phyloP scores from a whole-genome alignment of 2,888 invertebrate species.

The Synergus japonicus region DNA sequence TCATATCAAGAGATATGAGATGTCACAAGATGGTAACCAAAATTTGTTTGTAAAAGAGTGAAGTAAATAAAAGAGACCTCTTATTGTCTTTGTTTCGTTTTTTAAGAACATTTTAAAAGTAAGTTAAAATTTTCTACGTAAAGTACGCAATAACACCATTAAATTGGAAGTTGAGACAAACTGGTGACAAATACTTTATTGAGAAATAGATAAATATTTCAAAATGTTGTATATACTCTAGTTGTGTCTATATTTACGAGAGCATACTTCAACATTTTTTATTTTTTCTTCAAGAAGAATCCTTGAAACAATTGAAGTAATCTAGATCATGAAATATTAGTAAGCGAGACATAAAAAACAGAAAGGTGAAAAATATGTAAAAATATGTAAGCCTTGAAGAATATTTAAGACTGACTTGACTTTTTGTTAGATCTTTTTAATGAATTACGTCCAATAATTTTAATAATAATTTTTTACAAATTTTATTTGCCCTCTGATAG shows the following conservation, averaged over 20 bases:
- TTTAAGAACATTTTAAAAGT: no score
- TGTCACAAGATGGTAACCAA: background rate
- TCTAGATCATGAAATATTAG: background rate
- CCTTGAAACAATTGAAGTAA: background rate
- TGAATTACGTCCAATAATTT: background rate
- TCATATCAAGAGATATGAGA: slow-evolving; percentile 4
- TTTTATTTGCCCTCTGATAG: background rate
- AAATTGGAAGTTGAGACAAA: background rate
- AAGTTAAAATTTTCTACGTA: no score
- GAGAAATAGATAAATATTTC: background rate
- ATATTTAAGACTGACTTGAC: background rate
- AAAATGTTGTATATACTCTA: background rate
- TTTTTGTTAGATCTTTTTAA: no score
- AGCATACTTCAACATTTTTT: background rate
- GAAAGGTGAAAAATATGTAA: background rate
- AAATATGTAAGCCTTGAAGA: background rate
- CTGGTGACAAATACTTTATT: background rate
- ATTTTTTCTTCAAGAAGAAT: background rate
- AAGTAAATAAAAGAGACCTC: background rate
- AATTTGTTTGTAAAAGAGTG: background rate
- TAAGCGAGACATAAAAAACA: background rate
- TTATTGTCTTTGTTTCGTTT: no score
- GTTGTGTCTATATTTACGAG: background rate
- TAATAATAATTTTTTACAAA: background rate
- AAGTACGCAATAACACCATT: no score